Percentiles rank a stretch among this genome's conserved stretches.
Evolutionary conservation across 2,113 vertebrate species (phyloP).

Genomic region (Sisor rabdophorus): DNA sequence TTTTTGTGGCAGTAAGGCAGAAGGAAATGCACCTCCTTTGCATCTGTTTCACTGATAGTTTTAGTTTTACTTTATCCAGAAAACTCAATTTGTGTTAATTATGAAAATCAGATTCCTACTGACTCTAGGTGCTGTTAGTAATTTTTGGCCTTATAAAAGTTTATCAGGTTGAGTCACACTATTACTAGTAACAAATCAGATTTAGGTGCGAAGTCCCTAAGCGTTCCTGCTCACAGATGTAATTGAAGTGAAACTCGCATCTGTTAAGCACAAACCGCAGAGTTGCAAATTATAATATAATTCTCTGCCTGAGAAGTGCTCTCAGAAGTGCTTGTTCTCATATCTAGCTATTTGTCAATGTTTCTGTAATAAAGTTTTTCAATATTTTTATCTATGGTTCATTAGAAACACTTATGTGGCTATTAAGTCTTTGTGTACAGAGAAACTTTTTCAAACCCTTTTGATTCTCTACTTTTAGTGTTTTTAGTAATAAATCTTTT

Average conservation of each 20-base stretch:
- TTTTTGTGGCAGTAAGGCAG: too few relatives aligned
- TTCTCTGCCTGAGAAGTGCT: slow-evolving; percentile 39
- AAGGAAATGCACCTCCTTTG: background rate
- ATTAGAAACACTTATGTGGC: background rate
- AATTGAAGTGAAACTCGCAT: background rate
- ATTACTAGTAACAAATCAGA: too few relatives aligned
- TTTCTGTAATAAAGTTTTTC: background rate
- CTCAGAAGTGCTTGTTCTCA: background rate
- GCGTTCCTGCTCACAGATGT: background rate
- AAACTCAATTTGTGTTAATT: background rate
- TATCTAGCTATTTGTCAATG: background rate
- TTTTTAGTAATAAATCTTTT: background rate
- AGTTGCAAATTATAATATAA: slow-evolving; percentile 20
- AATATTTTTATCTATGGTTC: background rate
- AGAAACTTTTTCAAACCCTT: background rate
- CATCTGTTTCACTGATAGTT: background rate
- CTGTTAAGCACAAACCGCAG: background rate
- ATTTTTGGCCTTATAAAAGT: too few relatives aligned
- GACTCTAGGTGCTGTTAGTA: too few relatives aligned
- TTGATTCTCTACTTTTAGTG: background rate
- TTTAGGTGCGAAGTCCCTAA: too few relatives aligned
- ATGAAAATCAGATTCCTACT: background rate
- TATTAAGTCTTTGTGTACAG: background rate
- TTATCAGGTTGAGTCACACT: too few relatives aligned
- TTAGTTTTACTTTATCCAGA: slow-evolving; percentile 15